phyloP scores from a whole-genome alignment of 2,888 invertebrate genomes.

The Liodrosophila aerea region DNA sequence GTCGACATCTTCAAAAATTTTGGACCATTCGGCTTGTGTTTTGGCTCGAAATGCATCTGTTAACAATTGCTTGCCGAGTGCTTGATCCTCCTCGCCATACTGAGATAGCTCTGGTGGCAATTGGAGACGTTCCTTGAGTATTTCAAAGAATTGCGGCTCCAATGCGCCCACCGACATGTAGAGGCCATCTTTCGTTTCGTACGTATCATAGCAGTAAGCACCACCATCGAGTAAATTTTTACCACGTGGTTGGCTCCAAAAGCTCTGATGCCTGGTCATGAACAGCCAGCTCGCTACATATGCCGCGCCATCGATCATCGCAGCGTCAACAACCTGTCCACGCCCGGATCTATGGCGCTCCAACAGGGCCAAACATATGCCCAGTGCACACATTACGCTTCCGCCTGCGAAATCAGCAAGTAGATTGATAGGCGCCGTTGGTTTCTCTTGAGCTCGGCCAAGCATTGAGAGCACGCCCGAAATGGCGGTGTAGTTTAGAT shows the following conservation, averaged over 20 bases:
- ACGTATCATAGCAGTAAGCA: slow-evolving; percentile 93
- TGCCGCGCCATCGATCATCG: slow-evolving; percentile 95
- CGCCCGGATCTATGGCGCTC: slow-evolving; percentile 90
- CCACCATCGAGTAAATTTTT: slow-evolving; percentile 93
- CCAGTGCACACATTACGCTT: slow-evolving; percentile 93
- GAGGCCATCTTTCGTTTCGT: slow-evolving; percentile 93
- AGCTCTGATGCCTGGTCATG: slow-evolving; percentile 85
- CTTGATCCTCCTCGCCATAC: slow-evolving; percentile 83
- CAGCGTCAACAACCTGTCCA: slow-evolving; percentile 94
- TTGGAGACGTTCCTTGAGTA: slow-evolving; percentile 88
- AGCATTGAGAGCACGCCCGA: slow-evolving; percentile 94
- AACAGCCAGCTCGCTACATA: slow-evolving; percentile 95
- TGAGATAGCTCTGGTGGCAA: slow-evolving; percentile 86
- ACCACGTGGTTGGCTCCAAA: slow-evolving; percentile 87
- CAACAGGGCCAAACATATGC: slow-evolving; percentile 92
- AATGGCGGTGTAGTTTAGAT: slow-evolving; percentile 95
- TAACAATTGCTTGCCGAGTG: slow-evolving; percentile 83
- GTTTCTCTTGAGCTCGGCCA: slow-evolving; percentile 87
- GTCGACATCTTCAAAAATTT: slow-evolving; percentile 90
- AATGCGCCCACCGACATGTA: slow-evolving; percentile 97
- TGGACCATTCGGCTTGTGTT: slow-evolving; percentile 93
- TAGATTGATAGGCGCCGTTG: slow-evolving; percentile 92
- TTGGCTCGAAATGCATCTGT: slow-evolving; percentile 87
- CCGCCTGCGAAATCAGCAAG: slow-evolving; percentile 98
- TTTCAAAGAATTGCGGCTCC: slow-evolving; percentile 94